Conservation (phyloP, 2,113 vertebrate species). For the Nesogale talazaci region DNA sequence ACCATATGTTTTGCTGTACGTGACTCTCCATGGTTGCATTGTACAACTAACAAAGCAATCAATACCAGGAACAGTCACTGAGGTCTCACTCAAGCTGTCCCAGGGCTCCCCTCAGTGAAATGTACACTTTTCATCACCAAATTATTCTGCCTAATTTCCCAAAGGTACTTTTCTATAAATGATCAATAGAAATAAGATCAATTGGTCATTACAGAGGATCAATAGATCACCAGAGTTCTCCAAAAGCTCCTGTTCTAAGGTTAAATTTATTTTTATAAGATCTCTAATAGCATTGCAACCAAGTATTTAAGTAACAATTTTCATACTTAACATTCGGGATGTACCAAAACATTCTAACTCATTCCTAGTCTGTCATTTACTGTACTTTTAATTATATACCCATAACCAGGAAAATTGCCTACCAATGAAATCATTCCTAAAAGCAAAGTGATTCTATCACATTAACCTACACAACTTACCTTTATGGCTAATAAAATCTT, state of each 20-base stretch:
- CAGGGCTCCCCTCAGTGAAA: not conserved
- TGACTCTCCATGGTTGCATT: constrained; percentile 86
- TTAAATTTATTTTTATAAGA: constrained; percentile 33
- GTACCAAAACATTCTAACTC: constrained; percentile 31
- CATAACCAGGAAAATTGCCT: not conserved
- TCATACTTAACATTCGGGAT: not conserved
- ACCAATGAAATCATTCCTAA: constrained; percentile 46
- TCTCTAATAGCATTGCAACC: not conserved
- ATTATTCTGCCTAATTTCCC: not conserved
- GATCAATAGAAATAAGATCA: too few species aligned
- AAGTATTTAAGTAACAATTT: constrained; percentile 25
- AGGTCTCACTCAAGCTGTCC: accelerated
- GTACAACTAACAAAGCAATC: constrained; percentile 87
- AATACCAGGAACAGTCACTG: constrained; percentile 81
- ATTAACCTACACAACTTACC: constrained; percentile 80
- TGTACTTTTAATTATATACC: constrained; percentile 8
- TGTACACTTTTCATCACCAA: not conserved
- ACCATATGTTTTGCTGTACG: constrained; percentile 90
- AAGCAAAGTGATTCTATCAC: constrained; percentile 18
- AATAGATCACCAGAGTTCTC: not conserved
- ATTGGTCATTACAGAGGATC: not conserved
- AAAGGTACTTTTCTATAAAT: not conserved
- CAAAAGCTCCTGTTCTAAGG: constrained; percentile 5
- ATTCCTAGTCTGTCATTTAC: not conserved
- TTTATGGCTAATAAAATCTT: constrained; percentile 89